Evolutionary conservation across 2,888 invertebrate species (phyloP).

Genomic region (Caenorhabditis becei): DNA sequence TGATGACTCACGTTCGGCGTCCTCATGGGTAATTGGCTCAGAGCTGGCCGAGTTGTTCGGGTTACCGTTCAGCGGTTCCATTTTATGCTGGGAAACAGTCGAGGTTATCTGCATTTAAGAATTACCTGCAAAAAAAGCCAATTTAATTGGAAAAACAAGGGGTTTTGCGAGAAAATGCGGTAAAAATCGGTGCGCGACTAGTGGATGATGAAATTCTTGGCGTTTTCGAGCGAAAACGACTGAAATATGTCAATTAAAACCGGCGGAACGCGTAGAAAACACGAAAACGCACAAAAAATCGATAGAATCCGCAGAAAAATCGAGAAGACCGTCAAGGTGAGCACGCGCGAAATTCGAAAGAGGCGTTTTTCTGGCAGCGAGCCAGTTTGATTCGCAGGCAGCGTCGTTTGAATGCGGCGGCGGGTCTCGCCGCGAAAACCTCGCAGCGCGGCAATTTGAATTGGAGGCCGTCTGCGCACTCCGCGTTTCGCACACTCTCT

Average conservation of each 20-base stretch:
- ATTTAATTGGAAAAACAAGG: neutral
- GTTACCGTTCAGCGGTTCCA: conserved; percentile 50
- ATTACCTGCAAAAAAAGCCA: conserved; percentile 41
- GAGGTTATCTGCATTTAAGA: conserved; percentile 61
- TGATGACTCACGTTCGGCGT: conserved; percentile 45
- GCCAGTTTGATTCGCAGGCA: conserved; percentile 58
- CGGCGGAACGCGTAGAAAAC: neutral
- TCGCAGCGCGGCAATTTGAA: conserved; percentile 45
- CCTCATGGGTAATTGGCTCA: conserved; percentile 10
- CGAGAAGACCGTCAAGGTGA: neutral
- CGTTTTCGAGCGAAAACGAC: neutral
- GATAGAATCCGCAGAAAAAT: conserved; percentile 2
- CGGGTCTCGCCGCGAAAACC: conserved; percentile 50
- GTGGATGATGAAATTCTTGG: neutral
- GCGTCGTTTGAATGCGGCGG: conserved; percentile 21
- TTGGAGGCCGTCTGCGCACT: conserved; percentile 12
- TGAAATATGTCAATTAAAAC: neutral
- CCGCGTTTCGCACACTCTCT: conserved; percentile 15
- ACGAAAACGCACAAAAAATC: neutral
- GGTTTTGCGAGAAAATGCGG: neutral
- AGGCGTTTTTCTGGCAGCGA: conserved; percentile 42
- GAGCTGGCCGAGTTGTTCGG: conserved; percentile 5
- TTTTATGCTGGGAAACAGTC: conserved; percentile 32
- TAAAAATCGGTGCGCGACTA: too few species aligned
- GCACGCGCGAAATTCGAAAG: conserved; percentile 57